Evolutionary conservation across 2,797 vertebrate genomes (phyloP).

Genomic region (Chelonia mydas): DNA sequence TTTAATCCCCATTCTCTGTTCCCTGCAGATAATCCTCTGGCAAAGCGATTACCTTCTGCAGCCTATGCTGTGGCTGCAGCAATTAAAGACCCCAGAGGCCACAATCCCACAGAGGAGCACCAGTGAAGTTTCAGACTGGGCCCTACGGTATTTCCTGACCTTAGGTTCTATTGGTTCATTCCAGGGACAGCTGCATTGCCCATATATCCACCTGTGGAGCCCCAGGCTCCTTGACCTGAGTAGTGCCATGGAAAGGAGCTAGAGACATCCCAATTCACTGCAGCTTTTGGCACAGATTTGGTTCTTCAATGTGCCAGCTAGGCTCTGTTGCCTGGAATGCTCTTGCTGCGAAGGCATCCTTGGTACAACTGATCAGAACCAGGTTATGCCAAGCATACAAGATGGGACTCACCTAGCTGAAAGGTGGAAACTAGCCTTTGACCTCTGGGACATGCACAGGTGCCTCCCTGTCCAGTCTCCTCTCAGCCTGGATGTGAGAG

Average conservation of each 20-base stretch:
- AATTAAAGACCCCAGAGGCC: conserved; percentile 35
- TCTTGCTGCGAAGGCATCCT: conserved; percentile 20
- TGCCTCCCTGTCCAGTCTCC: neutral
- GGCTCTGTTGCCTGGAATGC: neutral
- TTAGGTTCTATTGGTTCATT: neutral
- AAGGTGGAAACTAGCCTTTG: neutral
- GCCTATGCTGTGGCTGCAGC: fast-evolving
- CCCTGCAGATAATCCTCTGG: conserved; percentile 53
- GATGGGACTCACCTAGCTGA: neutral
- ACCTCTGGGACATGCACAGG: too few relatives aligned
- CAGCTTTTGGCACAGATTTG: neutral
- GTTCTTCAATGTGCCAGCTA: neutral
- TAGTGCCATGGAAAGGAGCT: neutral
- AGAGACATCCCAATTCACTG: neutral
- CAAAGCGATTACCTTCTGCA: conserved; percentile 54
- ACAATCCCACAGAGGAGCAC: neutral
- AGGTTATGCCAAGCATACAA: conserved; percentile 5
- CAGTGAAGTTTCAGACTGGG: neutral
- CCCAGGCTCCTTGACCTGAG: fast-evolving
- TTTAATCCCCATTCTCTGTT: conserved; percentile 60
- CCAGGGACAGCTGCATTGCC: fast-evolving
- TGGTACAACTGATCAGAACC: neutral
- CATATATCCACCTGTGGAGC: neutral
- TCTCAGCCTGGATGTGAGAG: neutral
- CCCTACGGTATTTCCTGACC: neutral